These are phyloP conservation scores for Crotophaga sulcirostris DNA, from an alignment of 2,113 vertebrate genomes.

Conservation along the genomic window DNA sequence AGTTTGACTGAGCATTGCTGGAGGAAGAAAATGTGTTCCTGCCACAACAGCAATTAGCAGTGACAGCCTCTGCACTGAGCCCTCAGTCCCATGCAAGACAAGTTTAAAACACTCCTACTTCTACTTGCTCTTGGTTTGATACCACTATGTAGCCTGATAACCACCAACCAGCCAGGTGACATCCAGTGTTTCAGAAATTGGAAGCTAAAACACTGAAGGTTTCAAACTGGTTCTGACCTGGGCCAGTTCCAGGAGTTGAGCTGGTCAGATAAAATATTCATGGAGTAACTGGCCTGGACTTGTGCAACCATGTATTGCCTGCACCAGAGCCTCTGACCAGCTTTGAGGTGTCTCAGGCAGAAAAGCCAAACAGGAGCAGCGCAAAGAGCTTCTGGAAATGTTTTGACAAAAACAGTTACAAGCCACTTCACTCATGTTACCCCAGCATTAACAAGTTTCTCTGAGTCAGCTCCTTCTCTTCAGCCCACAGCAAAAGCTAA, in stretches of 20 bases:
- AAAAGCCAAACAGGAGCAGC: not conserved
- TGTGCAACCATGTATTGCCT: fast-evolving
- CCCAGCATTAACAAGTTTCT: not conserved
- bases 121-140: not conserved
- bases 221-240: not conserved
- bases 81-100: not conserved
- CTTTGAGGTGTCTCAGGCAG: not conserved
- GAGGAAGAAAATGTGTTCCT: not conserved
- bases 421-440: not conserved
- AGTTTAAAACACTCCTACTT: not conserved
- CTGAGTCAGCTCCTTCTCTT: not conserved
- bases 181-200: not conserved
- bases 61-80: not conserved
- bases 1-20: not conserved
- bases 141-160: not conserved
- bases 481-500: not conserved
- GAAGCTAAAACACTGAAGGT: not conserved
- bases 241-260: not conserved
- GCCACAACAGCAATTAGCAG: not conserved
- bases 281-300: not conserved
- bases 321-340: not conserved
- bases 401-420: not conserved
- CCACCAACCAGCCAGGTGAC: not conserved
- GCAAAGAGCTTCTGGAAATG: not conserved
- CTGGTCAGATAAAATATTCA: not conserved